Conservation (phyloP, 1,140 invertebrate genomes). For the Platorchestia sp. region DNA sequence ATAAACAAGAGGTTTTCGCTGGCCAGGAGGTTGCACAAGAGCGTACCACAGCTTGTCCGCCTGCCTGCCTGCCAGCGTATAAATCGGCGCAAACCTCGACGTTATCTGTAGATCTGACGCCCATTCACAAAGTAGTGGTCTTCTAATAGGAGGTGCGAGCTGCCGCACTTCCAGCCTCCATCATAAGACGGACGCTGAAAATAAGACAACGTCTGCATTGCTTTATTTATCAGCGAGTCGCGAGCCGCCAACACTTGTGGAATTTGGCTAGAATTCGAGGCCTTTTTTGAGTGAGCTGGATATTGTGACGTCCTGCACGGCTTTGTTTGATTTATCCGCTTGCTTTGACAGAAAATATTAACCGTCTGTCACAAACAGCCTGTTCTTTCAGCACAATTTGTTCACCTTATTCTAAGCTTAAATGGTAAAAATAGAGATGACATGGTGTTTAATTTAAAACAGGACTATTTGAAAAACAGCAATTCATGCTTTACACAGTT, state of each 20-base stretch:
- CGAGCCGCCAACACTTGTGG: background rate
- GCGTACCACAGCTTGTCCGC: background rate
- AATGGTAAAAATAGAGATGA: background rate
- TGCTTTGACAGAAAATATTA: background rate
- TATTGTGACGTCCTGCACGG: background rate
- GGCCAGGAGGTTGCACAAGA: background rate
- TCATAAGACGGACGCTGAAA: background rate
- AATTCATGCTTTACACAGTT: too few relatives aligned
- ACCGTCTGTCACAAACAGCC: background rate
- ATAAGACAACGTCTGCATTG: background rate
- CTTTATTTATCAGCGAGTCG: background rate
- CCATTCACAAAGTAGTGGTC: background rate
- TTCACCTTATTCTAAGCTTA: background rate
- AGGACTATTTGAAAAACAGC: background rate
- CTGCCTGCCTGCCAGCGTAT: background rate
- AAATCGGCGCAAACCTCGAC: background rate
- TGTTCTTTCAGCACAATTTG: background rate
- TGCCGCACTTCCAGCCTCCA: background rate
- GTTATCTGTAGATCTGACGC: constrained; percentile 27
- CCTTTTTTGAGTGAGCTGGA: background rate
- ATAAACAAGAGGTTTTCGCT: constrained; percentile 36
- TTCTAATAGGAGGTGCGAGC: background rate
- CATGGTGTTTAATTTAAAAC: background rate
- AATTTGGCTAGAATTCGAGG: background rate
- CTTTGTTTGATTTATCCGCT: background rate